Conservation (phyloP, 1,140 invertebrate genomes). For the Archivesica marissinica region DNA sequence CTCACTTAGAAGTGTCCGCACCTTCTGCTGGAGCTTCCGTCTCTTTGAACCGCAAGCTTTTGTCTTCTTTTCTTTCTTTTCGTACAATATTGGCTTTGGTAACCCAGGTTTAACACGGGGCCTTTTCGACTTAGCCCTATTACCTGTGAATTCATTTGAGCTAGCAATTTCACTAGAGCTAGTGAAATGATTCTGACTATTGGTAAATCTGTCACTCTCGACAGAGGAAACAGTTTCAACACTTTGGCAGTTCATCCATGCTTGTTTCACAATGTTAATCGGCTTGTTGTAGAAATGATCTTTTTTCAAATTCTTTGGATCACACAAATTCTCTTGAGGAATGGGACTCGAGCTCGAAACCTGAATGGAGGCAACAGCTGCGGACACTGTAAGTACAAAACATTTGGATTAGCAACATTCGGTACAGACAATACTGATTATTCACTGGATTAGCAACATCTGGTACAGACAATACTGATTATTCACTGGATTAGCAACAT, state of each 20-base stretch:
- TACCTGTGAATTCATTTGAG: conserved; percentile 35
- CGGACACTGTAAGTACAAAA: conserved; percentile 49
- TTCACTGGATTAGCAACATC: not conserved
- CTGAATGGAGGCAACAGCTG: conserved; percentile 60
- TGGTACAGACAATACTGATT: not conserved
- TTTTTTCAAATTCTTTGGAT: not conserved
- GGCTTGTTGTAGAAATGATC: conserved; percentile 42
- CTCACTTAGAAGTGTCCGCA: conserved; percentile 38
- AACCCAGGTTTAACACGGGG: conserved; percentile 60
- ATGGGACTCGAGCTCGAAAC: conserved; percentile 51
- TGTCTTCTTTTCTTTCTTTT: conserved; percentile 39
- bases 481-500: not conserved
- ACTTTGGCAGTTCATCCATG: conserved; percentile 58
- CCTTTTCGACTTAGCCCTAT: conserved; percentile 40
- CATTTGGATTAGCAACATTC: not conserved
- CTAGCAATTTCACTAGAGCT: conserved; percentile 48
- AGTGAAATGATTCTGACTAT: conserved; percentile 17
- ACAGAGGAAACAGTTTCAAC: conserved; percentile 38
- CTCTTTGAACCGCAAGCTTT: conserved; percentile 44
- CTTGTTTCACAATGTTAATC: conserved; percentile 55
- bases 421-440: not conserved
- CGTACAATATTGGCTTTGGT: conserved; percentile 65
- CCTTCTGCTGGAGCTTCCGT: conserved; percentile 44
- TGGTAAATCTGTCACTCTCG: conserved; percentile 37
- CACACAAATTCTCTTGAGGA: conserved; percentile 42